Evolutionary conservation across 2,888 invertebrate species (phyloP), one percentile per base, ranked within the genome.

Genomic region (Orthonevra nobilis): DNA sequence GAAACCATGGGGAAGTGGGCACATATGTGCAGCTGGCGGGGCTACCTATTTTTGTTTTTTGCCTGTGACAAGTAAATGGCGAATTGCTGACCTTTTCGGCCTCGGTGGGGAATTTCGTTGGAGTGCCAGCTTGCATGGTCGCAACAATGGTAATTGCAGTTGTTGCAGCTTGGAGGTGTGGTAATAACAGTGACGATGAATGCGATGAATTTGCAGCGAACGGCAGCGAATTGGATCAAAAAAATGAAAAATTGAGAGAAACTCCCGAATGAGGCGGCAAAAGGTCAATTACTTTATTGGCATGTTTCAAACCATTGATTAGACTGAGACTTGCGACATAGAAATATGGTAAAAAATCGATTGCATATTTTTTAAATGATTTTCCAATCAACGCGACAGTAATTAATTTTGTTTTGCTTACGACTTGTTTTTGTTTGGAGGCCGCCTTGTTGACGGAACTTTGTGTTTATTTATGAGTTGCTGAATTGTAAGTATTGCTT

Each of bases 201-300:
- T 77, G 64, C 46, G 26, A 38, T 52, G 54, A 38, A 60, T 54
- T 46, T 40, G 69, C 36, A 34, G 56, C 36, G 46, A 44, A 54
- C 56, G 46, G 70, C 64, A 70, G 75, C 70, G 42, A 75, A 70
- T 70, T 70, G 63, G 75, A 75, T 75, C 70, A 30, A 70, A n/a
- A n/a, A n/a, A n/a, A n/a, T n/a, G n/a, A n/a, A n/a, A n/a, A 75
- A 52, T 75, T 75, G 42, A 58, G 58, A 50, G 70, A 75, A 50
- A 10, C 48, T 5, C 9, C 9, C 19, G 36, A 50, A 70, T 58
- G n/a, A n/a, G 50, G 56, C 38, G 61, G 58, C 23, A 19, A 70
- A 58, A 56, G 70, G 75, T 70, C 75, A 75, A 70, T 70, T 75
- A 50, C 63, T 42, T 19, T 56, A 75, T 63, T 58, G 61, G 34